Evolutionary conservation across 2,888 invertebrate species (phyloP).

Genomic region (Mongoloraphidia duomilia): DNA sequence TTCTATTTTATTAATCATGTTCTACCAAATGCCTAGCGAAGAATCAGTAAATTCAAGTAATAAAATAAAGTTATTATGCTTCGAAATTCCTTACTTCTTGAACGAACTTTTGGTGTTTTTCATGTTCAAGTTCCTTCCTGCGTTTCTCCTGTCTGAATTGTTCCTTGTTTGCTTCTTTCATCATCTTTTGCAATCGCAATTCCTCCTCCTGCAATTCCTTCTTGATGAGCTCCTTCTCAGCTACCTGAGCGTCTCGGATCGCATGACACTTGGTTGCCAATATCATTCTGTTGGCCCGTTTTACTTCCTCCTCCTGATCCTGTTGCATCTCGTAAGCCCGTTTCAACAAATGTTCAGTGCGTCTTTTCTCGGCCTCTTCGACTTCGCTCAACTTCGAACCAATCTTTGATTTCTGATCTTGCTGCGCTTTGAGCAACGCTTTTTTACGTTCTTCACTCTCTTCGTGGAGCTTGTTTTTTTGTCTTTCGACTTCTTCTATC

Average conservation of each 20-base stretch:
- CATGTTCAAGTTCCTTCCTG: slow-evolving; percentile 29
- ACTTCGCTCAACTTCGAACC: slow-evolving; percentile 12
- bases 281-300: slow-evolving; percentile 62
- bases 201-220: slow-evolving; percentile 41
- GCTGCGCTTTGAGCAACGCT: slow-evolving; percentile 29
- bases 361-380: slow-evolving; percentile 34
- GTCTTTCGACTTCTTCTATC: slow-evolving; percentile 29
- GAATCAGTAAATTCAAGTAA: no score
- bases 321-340: slow-evolving; percentile 36
- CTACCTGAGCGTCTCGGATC: slow-evolving; percentile 69
- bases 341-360: slow-evolving; percentile 33
- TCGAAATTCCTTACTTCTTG: no score
- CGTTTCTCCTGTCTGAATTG: slow-evolving; percentile 39
- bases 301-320: slow-evolving; percentile 50
- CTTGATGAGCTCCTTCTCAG: slow-evolving; percentile 43
- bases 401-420: slow-evolving; percentile 26
- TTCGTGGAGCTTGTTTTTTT: slow-evolving; percentile 33
- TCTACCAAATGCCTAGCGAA: no score
- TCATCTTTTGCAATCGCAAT: slow-evolving; percentile 46
- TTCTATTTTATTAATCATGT: no score
- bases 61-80: no score
- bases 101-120: slow-evolving; percentile 17
- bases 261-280: slow-evolving; percentile 74
- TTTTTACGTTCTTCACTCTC: slow-evolving; percentile 43
- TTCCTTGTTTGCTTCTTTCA: slow-evolving; percentile 50